Percentiles rank a stretch among this genome's conserved stretches.
Conservation (phyloP, 2,888 invertebrate species). For the Hermaeophaga mercurialis region DNA sequence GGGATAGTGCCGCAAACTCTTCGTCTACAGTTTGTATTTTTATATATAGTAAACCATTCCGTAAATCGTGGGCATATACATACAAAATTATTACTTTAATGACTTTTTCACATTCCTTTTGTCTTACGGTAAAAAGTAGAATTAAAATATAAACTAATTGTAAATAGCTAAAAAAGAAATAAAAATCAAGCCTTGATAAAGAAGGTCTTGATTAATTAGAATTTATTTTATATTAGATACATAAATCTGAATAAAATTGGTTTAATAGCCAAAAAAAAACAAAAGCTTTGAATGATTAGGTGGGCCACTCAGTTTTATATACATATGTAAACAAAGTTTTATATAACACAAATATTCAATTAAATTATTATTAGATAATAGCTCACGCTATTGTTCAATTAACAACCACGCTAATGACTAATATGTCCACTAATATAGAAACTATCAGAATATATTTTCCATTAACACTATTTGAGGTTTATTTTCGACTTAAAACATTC, state of each 20-base stretch:
- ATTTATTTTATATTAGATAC: too few relatives aligned
- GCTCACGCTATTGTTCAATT: not conserved
- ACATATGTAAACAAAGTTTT: not conserved
- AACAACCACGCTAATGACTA: not conserved
- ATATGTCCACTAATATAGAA: not conserved
- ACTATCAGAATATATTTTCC: slow-evolving; percentile 5
- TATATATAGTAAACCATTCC: too few relatives aligned
- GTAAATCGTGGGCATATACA: too few relatives aligned
- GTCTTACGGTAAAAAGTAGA: too few relatives aligned
- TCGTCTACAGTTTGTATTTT: too few relatives aligned
- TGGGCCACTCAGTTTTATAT: not conserved
- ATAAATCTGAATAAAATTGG: too few relatives aligned
- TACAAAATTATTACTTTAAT: too few relatives aligned
- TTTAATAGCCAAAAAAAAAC: not conserved
- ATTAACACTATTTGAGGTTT: not conserved
- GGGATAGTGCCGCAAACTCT: not conserved
- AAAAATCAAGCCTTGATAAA: too few relatives aligned
- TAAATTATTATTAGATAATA: not conserved
- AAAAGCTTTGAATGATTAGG: not conserved
- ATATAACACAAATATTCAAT: not conserved
- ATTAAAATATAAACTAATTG: too few relatives aligned
- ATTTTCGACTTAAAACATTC: not conserved
- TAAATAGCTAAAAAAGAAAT: too few relatives aligned
- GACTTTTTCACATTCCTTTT: too few relatives aligned
- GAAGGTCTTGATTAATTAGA: too few relatives aligned